phyloP scores from a whole-genome alignment of 2,888 invertebrate genomes.

The Polymixis flavicincta region DNA sequence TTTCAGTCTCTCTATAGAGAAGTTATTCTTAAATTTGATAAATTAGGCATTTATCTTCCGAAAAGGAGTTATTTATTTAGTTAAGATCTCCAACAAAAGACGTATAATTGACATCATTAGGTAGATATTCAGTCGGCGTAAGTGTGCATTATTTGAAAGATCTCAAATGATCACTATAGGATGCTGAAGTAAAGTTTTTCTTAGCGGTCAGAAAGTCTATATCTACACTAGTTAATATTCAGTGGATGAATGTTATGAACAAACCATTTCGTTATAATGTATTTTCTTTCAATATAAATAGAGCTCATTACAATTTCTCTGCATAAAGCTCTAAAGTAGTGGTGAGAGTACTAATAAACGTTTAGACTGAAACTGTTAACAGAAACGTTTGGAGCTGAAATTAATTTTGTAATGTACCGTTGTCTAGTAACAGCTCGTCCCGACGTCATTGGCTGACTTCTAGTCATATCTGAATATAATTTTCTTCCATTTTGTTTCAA shows the following conservation, averaged over 20 bases:
- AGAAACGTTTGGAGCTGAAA: conserved; percentile 35
- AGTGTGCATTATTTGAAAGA: not conserved
- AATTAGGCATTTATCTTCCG: not conserved
- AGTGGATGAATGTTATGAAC: not conserved
- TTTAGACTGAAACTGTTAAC: conserved; percentile 34
- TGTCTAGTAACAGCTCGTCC: conserved; percentile 37
- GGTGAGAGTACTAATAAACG: conserved; percentile 35
- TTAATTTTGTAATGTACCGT: conserved; percentile 49
- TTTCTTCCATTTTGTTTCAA: not conserved
- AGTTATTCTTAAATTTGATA: not conserved
- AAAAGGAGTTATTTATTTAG: not conserved
- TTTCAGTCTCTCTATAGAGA: too few species aligned
- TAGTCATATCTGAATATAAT: conserved; percentile 4
- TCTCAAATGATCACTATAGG: not conserved
- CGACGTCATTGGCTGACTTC: conserved; percentile 38
- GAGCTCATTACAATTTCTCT: conserved; percentile 35
- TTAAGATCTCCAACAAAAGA: not conserved
- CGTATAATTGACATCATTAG: not conserved
- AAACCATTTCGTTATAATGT: not conserved
- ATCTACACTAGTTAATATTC: not conserved
- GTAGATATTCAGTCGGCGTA: too few species aligned
- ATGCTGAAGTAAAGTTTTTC: not conserved
- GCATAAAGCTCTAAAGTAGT: conserved; percentile 6
- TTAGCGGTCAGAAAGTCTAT: not conserved
- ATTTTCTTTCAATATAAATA: conserved; percentile 5